These are phyloP conservation scores for Phyllostomus discolor DNA, from an alignment of 2,113 vertebrate genomes.

Conservation along the genomic window DNA sequence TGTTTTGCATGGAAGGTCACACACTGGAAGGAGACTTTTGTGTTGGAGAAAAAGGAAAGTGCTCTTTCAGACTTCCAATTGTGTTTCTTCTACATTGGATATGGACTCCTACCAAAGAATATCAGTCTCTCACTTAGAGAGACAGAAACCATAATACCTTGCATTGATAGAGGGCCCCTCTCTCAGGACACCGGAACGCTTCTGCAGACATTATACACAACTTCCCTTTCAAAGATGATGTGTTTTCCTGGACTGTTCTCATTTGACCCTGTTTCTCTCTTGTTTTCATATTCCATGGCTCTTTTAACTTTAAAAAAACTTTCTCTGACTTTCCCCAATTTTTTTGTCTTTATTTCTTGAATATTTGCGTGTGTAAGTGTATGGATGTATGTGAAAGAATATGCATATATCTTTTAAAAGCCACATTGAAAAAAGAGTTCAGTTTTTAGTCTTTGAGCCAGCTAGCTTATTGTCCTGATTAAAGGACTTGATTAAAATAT, in stretches of 20 bases:
- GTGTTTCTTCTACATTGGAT: slow-evolving; percentile 28
- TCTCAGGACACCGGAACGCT: slow-evolving; percentile 63
- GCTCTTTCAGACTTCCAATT: slow-evolving; percentile 53
- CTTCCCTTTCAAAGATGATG: slow-evolving; percentile 24
- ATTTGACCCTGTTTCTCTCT: not conserved
- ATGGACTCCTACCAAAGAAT: slow-evolving; percentile 58
- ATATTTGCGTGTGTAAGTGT: not conserved
- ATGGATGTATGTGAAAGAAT: not conserved
- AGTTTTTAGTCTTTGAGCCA: not conserved
- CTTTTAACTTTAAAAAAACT: not conserved
- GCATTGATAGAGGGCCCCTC: slow-evolving; percentile 59
- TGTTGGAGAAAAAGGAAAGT: slow-evolving; percentile 44
- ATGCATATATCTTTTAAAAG: not conserved
- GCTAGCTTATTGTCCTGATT: not conserved
- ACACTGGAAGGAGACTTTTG: slow-evolving; percentile 44
- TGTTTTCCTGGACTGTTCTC: not conserved
- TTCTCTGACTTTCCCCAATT: slow-evolving; percentile 9
- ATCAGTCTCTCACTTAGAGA: slow-evolving; percentile 59
- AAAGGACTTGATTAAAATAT: not conserved
- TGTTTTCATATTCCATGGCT: not conserved
- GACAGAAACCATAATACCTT: slow-evolving; percentile 43
- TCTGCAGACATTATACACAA: slow-evolving; percentile 22
- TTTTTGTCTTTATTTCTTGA: not conserved
- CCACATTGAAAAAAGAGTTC: not conserved
- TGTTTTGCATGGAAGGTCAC: slow-evolving; percentile 58